Evolutionary conservation across 2,113 vertebrate species (phyloP).

Genomic region (Callospermophilus lateralis): DNA sequence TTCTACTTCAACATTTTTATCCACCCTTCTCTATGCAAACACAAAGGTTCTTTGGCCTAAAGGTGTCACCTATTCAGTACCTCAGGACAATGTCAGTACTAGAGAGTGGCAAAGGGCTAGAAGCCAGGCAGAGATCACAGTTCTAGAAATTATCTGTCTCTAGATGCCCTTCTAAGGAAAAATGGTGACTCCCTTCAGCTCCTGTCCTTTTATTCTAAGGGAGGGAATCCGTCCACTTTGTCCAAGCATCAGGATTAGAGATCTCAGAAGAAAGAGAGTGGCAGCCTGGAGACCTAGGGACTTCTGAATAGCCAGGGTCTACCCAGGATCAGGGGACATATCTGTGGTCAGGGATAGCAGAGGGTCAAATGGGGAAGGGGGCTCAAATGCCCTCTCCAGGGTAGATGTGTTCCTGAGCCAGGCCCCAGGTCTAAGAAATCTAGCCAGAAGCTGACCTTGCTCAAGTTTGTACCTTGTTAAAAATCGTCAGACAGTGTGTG

Average conservation of each 20-base stretch:
- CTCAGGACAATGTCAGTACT: not conserved
- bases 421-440: not conserved
- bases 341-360: not conserved
- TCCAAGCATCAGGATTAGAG: not conserved
- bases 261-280: not conserved
- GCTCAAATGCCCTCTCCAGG: not conserved
- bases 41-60: not conserved
- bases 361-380: not conserved
- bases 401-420: not conserved
- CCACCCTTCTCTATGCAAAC: not conserved
- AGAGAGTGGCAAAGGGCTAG: not conserved
- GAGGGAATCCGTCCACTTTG: not conserved
- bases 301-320: not conserved
- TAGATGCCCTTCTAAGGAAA: conserved; percentile 8
- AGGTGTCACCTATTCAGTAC: not conserved
- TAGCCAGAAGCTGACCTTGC: not conserved
- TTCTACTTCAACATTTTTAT: not conserved
- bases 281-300: not conserved
- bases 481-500: accelerated
- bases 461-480: not conserved
- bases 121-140: not conserved
- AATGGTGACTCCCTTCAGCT: not conserved
- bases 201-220: not conserved
- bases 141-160: conserved; percentile 11
- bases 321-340: not conserved